Evolutionary conservation across 2,113 vertebrate species (phyloP), one percentile per base, ranked within the genome.

Genomic region (Rhinoderma darwinii): DNA sequence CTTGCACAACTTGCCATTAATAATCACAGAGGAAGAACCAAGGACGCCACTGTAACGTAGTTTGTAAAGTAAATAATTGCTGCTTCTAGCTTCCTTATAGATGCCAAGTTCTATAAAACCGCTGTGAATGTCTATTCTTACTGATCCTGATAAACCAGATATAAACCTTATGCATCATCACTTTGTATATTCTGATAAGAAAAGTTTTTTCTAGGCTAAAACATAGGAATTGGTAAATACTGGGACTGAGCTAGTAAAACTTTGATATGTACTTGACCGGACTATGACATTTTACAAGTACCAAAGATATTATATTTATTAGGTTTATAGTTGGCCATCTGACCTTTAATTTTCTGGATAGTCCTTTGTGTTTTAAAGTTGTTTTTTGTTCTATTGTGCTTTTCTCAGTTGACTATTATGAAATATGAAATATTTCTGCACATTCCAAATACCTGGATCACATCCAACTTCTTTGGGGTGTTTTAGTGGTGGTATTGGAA

Each of bases 81-180:
- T 41, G 78, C 51, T 12, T 63, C 22, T 41, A 63, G 54, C 78
- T 81, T 59, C 54, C 54, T 61, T 41, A 61, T 41, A 22, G 54
- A 39, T 78, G 75, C 75, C 75, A 78, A 78, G 27, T 22, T 50
- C n/a, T 51, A 78, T 78, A 78, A 78, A 51, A 78, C 75, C 12
- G 54, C 44, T 32, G 30, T 76, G 50, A 44, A 22, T 54, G 27
- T 78, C 75, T 78, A 51, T 54, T 78, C 74, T 9, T 51, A 54
- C 75, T 35, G 54, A 54, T 78, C 75, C 47, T 78, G 75, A 35
- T 51, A 54, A 78, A 78, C 75, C 75, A 78, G 75, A 35, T 78
- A 51, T 18, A 78, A 78, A 78, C 47, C 47, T 35, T 17, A 78
- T 78, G 75, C 47, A 78, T 78, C 75, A 78, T 78, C 44, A 78